These are phyloP conservation scores for Andrena fulva DNA, from an alignment of 2,888 invertebrate genomes.

Conservation along the genomic window DNA sequence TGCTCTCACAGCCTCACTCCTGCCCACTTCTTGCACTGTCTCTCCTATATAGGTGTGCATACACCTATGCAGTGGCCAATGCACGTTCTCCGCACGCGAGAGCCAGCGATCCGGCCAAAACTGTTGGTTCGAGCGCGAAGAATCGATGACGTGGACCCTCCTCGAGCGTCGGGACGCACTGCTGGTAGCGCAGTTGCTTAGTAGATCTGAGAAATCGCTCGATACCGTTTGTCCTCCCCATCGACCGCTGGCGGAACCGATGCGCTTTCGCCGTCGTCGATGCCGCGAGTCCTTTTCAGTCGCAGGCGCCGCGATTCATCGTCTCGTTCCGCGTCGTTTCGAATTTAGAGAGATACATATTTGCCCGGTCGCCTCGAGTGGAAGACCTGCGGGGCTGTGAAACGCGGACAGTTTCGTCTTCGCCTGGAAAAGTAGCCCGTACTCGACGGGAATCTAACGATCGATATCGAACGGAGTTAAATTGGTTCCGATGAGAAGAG, in stretches of 20 bases:
- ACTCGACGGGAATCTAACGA: not conserved
- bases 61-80: slow-evolving; percentile 65
- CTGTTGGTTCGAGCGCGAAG: slow-evolving; percentile 61
- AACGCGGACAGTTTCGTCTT: not conserved
- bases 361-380: not conserved
- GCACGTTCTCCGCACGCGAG: slow-evolving; percentile 62
- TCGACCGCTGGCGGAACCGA: slow-evolving; percentile 48
- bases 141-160: slow-evolving; percentile 67
- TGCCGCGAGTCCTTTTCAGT: slow-evolving; percentile 6
- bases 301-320: not conserved
- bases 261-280: slow-evolving; percentile 13
- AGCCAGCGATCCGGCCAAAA: slow-evolving; percentile 64
- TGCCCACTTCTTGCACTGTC: slow-evolving; percentile 81
- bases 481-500: not conserved
- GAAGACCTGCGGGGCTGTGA: not conserved
- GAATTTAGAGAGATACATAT: not conserved
- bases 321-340: not conserved
- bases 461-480: not conserved
- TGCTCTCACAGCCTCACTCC: slow-evolving; percentile 84
- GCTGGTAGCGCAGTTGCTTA: not conserved
- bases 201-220: slow-evolving; percentile 28
- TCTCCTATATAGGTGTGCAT: slow-evolving; percentile 74
- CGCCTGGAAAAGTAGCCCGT: too few species aligned
- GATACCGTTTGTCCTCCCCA: slow-evolving; percentile 29
- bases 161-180: slow-evolving; percentile 38